phyloP scores from a whole-genome alignment of 2,113 vertebrate genomes.

The Salvelinus namaycush region DNA sequence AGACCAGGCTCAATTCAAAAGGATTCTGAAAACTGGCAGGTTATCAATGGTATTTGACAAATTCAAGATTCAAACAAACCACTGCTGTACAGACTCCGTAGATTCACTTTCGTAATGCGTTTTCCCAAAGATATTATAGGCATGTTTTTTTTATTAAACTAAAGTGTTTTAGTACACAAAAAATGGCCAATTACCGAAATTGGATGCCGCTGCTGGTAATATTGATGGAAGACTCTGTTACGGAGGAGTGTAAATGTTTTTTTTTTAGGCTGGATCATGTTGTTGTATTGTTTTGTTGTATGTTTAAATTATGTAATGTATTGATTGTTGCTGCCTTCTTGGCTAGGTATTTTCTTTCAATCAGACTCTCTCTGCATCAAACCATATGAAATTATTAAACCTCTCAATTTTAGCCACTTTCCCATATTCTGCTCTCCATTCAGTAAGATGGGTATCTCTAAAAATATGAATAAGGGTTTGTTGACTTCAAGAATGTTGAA shows the following conservation, averaged over 20 bases:
- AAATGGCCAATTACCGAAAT: background rate
- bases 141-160: background rate
- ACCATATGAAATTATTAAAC: no score
- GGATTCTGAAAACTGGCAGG: background rate
- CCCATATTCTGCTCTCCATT: background rate
- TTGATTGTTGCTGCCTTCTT: no score
- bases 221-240: no score
- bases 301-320: no score
- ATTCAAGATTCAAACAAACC: background rate
- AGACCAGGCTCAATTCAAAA: background rate
- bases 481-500: no score
- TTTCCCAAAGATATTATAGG: background rate
- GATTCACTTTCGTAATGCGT: background rate
- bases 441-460: background rate
- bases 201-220: background rate
- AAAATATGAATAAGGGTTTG: background rate
- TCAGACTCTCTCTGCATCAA: no score
- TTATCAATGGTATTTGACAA: background rate
- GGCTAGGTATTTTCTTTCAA: conserved; percentile 12
- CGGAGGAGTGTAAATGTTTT: no score
- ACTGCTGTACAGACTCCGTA: background rate
- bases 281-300: no score
- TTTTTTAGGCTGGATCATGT: no score
- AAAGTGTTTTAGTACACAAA: background rate
- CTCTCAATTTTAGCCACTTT: background rate